Evolutionary conservation across 1,140 invertebrate species (phyloP).

Genomic region (Epicauta chinensis): DNA sequence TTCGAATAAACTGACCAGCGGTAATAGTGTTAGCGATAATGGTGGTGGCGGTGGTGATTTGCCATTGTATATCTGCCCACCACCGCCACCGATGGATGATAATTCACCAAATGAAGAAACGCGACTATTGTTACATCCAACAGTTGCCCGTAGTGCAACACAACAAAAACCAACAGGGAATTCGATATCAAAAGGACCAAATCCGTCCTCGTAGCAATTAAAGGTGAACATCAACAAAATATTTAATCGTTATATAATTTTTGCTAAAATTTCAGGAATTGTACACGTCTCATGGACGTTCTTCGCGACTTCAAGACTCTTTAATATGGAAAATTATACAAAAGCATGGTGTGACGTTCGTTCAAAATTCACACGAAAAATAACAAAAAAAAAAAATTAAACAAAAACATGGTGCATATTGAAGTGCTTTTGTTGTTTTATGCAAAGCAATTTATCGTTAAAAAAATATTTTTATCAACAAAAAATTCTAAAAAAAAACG

Average conservation of each 20-base stretch:
- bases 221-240: conserved; percentile 24
- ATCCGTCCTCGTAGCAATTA: conserved; percentile 42
- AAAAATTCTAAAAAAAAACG: too few species aligned
- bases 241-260: background rate
- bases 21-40: conserved; percentile 23
- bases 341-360: conserved; percentile 14
- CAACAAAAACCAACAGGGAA: conserved; percentile 19
- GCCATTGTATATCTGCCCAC: conserved; percentile 46
- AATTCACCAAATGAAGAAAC: conserved; percentile 51
- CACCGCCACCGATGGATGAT: conserved; percentile 47
- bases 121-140: conserved; percentile 40
- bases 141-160: conserved; percentile 24
- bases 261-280: background rate
- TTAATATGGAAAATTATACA: conserved; percentile 22
- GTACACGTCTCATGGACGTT: background rate
- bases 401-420: too few species aligned
- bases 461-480: too few species aligned
- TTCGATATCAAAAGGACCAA: conserved; percentile 27
- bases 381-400: background rate
- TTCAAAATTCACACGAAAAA: conserved; percentile 15
- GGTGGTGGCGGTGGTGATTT: conserved; percentile 32
- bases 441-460: too few species aligned
- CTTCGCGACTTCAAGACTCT: background rate
- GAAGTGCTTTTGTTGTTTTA: too few species aligned
- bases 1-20: conserved; percentile 38